Base-by-base conservation (phyloP, 2,888 invertebrate species). In the Cheilosia grossa region DNA sequence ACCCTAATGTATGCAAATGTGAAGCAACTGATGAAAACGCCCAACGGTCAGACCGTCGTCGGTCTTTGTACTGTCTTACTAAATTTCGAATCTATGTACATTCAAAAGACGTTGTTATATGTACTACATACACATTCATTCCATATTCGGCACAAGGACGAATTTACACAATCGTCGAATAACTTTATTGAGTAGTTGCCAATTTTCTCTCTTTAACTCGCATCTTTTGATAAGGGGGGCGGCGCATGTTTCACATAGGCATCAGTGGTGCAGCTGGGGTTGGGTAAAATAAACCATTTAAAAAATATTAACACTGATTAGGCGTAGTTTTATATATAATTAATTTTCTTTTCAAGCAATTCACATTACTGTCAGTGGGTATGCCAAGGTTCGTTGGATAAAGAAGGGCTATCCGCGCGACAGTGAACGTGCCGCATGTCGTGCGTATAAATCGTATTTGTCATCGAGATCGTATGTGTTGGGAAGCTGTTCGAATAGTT, bases 401-500 rank as follows among this genome's bases (percentile, higher is more conserved):
- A 91, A 91, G 89, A 91, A 91, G 89, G 92, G 91, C 53, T 91
- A 91, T 87, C 90, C 91, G 82, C 90, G 90, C 88, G 91, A 92
- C 87, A 91, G 90, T 87, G 91, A 91, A 87, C 90, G 91, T 53
- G 89, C 91, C 77, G 91, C 90, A 88, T 91, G 91, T 86, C 91
- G 91, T 77, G 91, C 91, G 75, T 91, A 91, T 88, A 90, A 91
- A 87, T 91, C 92, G 82, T 92, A 92, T 87, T 88, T 92, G 77
- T 91, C 91, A 82, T 91, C 91, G 63, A 89, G 90, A 87, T 90
- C 89, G 17, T 90, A 89, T 86, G 91, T 91, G 53, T 90, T 91
- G 56, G 92, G 92, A 40, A 89, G 90, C 72, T 91, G 91, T 78
- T 89, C 91, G 44, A 88, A 87, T 94, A 95, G 94, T 70, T 93